Evolutionary conservation across 2,113 vertebrate species (phyloP).

Genomic region (Pseudonaja textilis): DNA sequence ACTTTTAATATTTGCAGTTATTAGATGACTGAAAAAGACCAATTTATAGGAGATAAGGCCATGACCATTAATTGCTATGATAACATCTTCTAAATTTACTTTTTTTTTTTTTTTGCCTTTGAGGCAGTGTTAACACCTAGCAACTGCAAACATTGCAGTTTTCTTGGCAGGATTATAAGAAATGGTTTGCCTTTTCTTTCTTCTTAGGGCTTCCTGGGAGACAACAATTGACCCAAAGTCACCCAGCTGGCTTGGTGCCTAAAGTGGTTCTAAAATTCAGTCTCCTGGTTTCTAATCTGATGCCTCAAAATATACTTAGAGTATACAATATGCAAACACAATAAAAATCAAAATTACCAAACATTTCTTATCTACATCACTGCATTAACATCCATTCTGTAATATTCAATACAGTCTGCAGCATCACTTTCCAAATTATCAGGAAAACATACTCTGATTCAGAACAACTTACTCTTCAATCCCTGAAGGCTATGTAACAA

Average conservation of each 20-base stretch:
- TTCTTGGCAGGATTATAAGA: background rate
- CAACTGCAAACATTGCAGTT: background rate
- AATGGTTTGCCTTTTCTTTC: background rate
- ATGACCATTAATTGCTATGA: background rate
- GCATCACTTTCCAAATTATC: background rate
- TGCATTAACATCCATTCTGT: background rate
- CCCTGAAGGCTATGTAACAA: background rate
- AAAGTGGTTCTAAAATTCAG: background rate
- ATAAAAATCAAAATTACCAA: background rate
- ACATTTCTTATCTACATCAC: background rate
- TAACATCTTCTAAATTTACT: background rate
- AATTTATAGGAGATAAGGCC: background rate
- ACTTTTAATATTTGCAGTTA: background rate
- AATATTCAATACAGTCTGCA: background rate
- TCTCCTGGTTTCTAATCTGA: background rate
- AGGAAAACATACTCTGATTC: background rate
- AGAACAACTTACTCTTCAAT: background rate
- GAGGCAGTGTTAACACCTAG: background rate
- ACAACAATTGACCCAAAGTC: background rate
- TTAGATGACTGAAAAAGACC: background rate
- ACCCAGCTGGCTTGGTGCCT: background rate
- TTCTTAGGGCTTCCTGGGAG: background rate
- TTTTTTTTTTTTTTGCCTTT: background rate
- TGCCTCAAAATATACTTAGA: background rate
- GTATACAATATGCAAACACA: background rate